Evolutionary conservation across 2,888 invertebrate species (phyloP).

Genomic region (Anorthoa munda): DNA sequence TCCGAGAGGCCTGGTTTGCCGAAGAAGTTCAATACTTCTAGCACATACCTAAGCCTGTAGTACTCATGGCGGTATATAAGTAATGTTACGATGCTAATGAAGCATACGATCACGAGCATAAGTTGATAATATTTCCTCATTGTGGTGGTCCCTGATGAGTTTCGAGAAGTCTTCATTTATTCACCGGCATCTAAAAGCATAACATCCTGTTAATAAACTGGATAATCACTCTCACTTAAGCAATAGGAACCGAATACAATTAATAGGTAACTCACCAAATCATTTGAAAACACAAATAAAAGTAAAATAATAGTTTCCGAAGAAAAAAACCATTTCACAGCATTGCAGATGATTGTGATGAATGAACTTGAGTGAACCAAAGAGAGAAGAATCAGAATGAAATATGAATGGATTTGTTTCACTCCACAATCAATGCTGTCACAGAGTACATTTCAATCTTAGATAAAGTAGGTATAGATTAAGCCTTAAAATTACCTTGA

Average conservation of each 20-base stretch:
- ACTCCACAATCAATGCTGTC: slow-evolving; percentile 29
- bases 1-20: slow-evolving; percentile 92
- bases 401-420: slow-evolving; percentile 7
- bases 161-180: slow-evolving; percentile 86
- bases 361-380: slow-evolving; percentile 47
- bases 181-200: slow-evolving; percentile 71
- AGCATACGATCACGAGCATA: slow-evolving; percentile 93
- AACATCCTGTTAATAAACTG: not conserved
- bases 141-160: slow-evolving; percentile 79
- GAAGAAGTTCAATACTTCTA: slow-evolving; percentile 96
- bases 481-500: no score
- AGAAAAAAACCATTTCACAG: slow-evolving; percentile 57
- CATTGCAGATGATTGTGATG: slow-evolving; percentile 68
- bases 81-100: slow-evolving; percentile 93
- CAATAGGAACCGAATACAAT: not conserved
- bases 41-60: slow-evolving; percentile 95
- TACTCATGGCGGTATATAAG: slow-evolving; percentile 97
- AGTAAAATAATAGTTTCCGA: slow-evolving; percentile 34
- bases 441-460: no score
- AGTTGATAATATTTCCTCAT: slow-evolving; percentile 97
- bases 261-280: slow-evolving; percentile 40
- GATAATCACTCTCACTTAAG: not conserved
- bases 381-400: not conserved
- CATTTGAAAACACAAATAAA: slow-evolving; percentile 52
- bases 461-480: no score